Conservation (phyloP, 1,140 invertebrate genomes). For the Papilio dardanus region DNA sequence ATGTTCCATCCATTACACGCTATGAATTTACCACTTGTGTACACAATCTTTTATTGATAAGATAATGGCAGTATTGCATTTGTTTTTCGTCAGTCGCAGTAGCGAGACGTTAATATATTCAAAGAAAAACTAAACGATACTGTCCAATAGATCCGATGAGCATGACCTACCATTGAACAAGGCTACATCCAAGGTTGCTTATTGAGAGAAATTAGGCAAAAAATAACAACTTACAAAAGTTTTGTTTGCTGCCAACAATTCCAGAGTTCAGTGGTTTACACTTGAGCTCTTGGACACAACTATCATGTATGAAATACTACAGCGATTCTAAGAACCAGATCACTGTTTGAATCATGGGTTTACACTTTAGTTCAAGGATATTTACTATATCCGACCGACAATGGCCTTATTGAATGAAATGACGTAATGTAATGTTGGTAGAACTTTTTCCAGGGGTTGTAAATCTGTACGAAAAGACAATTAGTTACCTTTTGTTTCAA, state of each 20-base stretch:
- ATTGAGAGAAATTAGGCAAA: constrained; percentile 45
- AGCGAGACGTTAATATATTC: constrained; percentile 41
- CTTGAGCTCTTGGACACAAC: constrained; percentile 1
- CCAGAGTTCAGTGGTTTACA: not conserved
- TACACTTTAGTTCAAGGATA: constrained; percentile 48
- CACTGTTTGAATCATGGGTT: constrained; percentile 50
- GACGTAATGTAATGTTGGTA: constrained; percentile 25
- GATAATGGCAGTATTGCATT: constrained; percentile 63
- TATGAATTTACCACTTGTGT: constrained; percentile 72
- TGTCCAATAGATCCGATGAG: constrained; percentile 44
- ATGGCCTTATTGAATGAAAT: constrained; percentile 43
- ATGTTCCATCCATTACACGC: constrained; percentile 70
- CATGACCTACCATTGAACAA: constrained; percentile 55
- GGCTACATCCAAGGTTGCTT: constrained; percentile 55
- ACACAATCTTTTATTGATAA: constrained; percentile 77
- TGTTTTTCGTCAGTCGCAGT: constrained; percentile 41
- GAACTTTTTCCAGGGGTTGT: constrained; percentile 29
- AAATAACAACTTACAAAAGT: constrained; percentile 69
- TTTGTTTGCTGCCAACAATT: constrained; percentile 30
- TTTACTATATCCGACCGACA: constrained; percentile 43
- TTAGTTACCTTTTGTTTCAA: not conserved
- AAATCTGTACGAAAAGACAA: not conserved
- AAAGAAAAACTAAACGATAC: constrained; percentile 41
- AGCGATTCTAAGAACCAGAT: constrained; percentile 14
- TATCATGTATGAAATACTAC: constrained; percentile 11